Evolutionary conservation across 2,888 invertebrate genomes (phyloP).

Genomic region (Cylloceria caligata): DNA sequence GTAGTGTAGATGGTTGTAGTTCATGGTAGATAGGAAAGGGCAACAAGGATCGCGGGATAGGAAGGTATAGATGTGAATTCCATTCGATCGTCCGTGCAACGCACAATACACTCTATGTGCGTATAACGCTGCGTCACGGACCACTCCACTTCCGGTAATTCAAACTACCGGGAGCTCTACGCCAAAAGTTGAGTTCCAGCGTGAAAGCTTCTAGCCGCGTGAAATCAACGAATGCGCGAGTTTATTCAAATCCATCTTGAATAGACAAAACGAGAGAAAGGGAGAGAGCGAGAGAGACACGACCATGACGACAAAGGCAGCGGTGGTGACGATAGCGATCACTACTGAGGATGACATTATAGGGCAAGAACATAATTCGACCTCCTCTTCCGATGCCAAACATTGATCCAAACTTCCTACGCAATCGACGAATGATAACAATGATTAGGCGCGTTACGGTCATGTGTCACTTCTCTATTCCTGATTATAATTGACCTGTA

Average conservation of each 20-base stretch:
- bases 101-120: not conserved
- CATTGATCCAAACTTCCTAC: too few species aligned
- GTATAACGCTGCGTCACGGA: conserved; percentile 27
- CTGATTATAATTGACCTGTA: too few species aligned
- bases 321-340: too few species aligned
- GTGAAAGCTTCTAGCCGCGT: conserved; percentile 17
- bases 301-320: conserved; percentile 15
- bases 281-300: conserved; percentile 14
- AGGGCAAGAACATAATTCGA: too few species aligned
- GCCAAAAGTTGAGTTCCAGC: conserved; percentile 44
- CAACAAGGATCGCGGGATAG: conserved; percentile 3
- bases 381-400: too few species aligned
- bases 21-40: conserved; percentile 33
- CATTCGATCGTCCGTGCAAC: conserved; percentile 30
- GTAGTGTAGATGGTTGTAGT: conserved; percentile 24
- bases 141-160: conserved; percentile 59
- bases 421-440: too few species aligned
- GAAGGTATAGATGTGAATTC: conserved; percentile 8
- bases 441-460: too few species aligned
- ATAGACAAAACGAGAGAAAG: too few species aligned
- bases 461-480: too few species aligned
- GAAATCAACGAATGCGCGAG: conserved; percentile 37
- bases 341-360: too few species aligned
- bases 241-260: conserved; percentile 43
- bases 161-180: conserved; percentile 49